Base-by-base conservation (phyloP, 2,797 vertebrate genomes). In the Benthosema pterotum region DNA sequence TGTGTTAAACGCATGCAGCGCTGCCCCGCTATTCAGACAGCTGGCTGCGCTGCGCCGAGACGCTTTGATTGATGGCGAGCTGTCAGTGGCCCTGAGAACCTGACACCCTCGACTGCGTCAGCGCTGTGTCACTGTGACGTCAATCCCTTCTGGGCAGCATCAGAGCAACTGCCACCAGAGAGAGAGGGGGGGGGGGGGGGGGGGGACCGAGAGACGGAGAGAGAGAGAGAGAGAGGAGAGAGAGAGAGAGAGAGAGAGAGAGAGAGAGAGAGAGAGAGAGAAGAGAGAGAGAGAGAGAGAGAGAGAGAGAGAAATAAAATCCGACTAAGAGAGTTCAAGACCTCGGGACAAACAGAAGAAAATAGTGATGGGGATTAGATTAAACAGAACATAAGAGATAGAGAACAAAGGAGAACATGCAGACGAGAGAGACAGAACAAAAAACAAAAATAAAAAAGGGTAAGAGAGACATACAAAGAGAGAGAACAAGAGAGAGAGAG, bases 21-120 rank as follows among this genome's bases (percentile, higher is more conserved):
- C 72, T 22, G 19, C 19, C 2, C 19, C 19, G 67, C 80, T 82
- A 71, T 78, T 70, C 78, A 79, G 75, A 71, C 47, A 69, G 71
- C 73, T 77, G 71, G 69, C 69, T 74, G n/a, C n/a, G 19, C 19
- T 22, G 19, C 19, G 62, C 71, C 72, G 70, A 72, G 80, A 66
- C 17, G 69, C 42, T 2, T 71, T 88, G 87, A 91, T 81, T 87
- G 80, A 86, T 85, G 84, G 72, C 54, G 72, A 72, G 65, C 73
- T 88, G 86, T 88, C 83, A 80, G 66, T 79, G 65, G 74, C 74
- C 71, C 77, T 73, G 82, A 77, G 77, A 92, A 92, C 85, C 71
- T 54, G 81, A 92, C 87, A 91, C 89, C 68, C 63, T 22, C 1
- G 62, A 72, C 83, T 91, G 88, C 87, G 83, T 91, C 90, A 91